These are phyloP conservation scores for Anarsia innoxiella DNA, from an alignment of 2,888 invertebrate species.

Conservation along the genomic window DNA sequence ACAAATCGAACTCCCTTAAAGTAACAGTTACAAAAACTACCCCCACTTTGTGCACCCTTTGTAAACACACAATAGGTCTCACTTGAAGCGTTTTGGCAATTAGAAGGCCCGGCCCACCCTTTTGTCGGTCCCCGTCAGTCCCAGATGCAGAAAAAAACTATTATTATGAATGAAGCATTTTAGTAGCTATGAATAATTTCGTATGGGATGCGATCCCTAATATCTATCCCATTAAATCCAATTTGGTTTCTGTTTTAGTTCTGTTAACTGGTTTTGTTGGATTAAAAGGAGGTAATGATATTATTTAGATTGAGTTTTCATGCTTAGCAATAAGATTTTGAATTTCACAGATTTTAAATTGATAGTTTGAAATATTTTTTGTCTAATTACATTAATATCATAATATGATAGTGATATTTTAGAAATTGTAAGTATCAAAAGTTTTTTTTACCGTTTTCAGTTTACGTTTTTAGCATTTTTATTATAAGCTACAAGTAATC, in stretches of 20 bases:
- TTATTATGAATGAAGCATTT: constrained; percentile 65
- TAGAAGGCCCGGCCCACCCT: constrained; percentile 73
- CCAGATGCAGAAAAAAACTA: constrained; percentile 56
- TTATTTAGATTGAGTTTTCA: too few relatives aligned
- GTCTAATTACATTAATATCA: too few relatives aligned
- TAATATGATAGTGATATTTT: too few relatives aligned
- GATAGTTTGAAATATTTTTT: too few relatives aligned
- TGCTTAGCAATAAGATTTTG: too few relatives aligned
- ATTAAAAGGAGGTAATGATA: too few relatives aligned
- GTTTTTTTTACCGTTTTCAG: too few relatives aligned
- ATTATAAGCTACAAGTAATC: too few relatives aligned
- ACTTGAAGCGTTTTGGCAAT: constrained; percentile 74
- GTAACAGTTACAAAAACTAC: constrained; percentile 74
- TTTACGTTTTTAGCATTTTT: too few relatives aligned
- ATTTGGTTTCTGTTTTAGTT: constrained; percentile 62
- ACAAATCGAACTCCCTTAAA: constrained; percentile 46
- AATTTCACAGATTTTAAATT: too few relatives aligned
- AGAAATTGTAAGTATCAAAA: too few relatives aligned
- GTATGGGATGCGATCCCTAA: constrained; percentile 65
- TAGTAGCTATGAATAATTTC: constrained; percentile 74
- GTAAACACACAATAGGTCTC: constrained; percentile 70
- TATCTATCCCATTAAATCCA: constrained; percentile 71
- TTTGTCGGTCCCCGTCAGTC: constrained; percentile 69
- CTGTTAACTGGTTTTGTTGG: constrained; percentile 33
- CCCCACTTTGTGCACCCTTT: constrained; percentile 72